These are phyloP conservation scores for Oscheius sp. DNA, from an alignment of 2,888 invertebrate genomes.

Conservation along the genomic window DNA sequence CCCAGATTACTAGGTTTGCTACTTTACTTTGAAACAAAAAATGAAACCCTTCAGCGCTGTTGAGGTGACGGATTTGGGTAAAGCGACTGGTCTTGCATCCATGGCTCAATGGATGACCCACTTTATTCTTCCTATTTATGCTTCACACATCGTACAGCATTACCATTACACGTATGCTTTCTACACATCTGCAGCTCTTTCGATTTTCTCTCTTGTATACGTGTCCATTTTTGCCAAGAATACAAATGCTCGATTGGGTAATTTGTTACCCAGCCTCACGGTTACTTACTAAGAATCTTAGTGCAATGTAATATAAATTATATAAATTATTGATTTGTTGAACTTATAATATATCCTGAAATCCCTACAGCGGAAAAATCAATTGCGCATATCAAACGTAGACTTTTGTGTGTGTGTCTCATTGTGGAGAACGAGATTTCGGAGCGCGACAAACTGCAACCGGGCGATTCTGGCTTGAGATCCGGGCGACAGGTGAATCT, in stretches of 20 bases:
- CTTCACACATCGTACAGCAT: slow-evolving; percentile 60
- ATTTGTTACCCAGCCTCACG: slow-evolving; percentile 63
- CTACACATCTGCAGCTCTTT: slow-evolving; percentile 65
- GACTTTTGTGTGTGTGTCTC: background rate
- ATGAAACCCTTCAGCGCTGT: slow-evolving; percentile 56
- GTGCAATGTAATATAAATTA: slow-evolving; percentile 3
- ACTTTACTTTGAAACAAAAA: background rate
- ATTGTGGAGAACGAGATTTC: slow-evolving; percentile 15
- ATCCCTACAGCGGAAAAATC: background rate
- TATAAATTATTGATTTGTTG: slow-evolving; percentile 3
- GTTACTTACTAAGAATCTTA: slow-evolving; percentile 33
- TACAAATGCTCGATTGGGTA: slow-evolving; percentile 61
- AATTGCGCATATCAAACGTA: slow-evolving; percentile 3
- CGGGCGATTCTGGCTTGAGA: background rate
- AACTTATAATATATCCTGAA: background rate
- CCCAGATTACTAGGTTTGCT: slow-evolving; percentile 67
- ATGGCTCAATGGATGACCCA: slow-evolving; percentile 69
- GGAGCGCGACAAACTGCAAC: slow-evolving; percentile 1
- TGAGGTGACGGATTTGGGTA: slow-evolving; percentile 66
- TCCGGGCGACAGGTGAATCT: slow-evolving; percentile 19
- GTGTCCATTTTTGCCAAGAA: slow-evolving; percentile 64
- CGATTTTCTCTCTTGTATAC: slow-evolving; percentile 57
- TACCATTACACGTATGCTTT: slow-evolving; percentile 70
- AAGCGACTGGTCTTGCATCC: slow-evolving; percentile 69
- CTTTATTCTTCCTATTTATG: slow-evolving; percentile 68